Evolutionary conservation across 1,140 invertebrate genomes (phyloP), one percentile per base, ranked within the genome.

Genomic region (Episyrphus balteatus): DNA sequence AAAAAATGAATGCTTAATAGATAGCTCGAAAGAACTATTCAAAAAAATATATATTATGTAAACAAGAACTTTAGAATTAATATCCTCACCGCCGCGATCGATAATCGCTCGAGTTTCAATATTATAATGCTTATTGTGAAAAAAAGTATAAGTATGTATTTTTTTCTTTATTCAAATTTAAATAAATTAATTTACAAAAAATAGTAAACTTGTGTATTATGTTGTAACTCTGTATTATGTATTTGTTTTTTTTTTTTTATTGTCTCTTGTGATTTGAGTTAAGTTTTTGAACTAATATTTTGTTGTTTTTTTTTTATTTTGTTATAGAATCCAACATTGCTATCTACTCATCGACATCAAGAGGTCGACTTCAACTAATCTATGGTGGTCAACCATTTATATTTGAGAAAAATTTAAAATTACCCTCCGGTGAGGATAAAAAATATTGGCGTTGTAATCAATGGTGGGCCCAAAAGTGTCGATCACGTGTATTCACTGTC

Each of bases 381-480:
- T 68, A 62, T 39, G 60, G 61, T n/a, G 65, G 63, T 0, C 66
- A 68, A 49, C 66, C 66, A 1, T 68, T 68, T 31, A 66, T 68
- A 33, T 68, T 66, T 17, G 66, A 68, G 51, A 68, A 68, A 46
- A 60, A 51, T 0, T 45, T 68, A 13, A 66, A 65, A 40, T 46
- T 67, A 11, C 53, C 64, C 10, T 57, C 57, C 11, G 65, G 65
- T 0, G 56, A 66, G 34, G 66, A 66, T 46, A 66, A 67, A 38
- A 62, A 61, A 18, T 65, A 57, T 40, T 68, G 65, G 66, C 54
- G 66, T 17, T 68, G 66, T 51, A 68, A 68, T 36, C 66, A 68
- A 42, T 68, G 66, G 66, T 68, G 65, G 66, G 66, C 68, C 47
- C 61, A 66, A 36, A 68, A 65, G 47, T 68, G 66, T 36, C 59